A percentile compares a stretch with the other conserved stretches of the same genome.
phyloP scores from a whole-genome alignment of 2,797 vertebrate genomes.

The Sandelia bainsii region DNA sequence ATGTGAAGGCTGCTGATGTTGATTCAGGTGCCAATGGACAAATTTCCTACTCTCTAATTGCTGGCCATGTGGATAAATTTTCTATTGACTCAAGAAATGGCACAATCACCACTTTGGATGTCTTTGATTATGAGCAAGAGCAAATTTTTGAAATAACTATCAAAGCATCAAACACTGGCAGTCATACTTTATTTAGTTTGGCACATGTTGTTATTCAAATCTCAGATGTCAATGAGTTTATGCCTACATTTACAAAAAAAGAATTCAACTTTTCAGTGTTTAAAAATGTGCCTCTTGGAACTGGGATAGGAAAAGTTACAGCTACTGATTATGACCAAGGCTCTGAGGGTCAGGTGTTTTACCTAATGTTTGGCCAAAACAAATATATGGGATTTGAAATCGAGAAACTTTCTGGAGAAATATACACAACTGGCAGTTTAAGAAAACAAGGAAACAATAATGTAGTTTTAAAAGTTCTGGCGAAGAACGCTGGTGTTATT shows the following conservation, averaged over 20 bases:
- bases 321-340: conserved; percentile 83
- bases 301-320: conserved; percentile 75
- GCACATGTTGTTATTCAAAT: conserved; percentile 78
- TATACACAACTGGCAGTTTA: conserved; percentile 77
- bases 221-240: conserved; percentile 82
- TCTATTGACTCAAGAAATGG: conserved; percentile 78
- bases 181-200: conserved; percentile 72
- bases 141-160: conserved; percentile 80
- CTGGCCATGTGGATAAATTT: conserved; percentile 80
- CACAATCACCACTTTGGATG: conserved; percentile 72
- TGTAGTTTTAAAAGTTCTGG: conserved; percentile 75
- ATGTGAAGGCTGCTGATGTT: conserved; percentile 74
- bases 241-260: conserved; percentile 73
- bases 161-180: conserved; percentile 77
- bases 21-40: conserved; percentile 80
- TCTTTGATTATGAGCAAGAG: conserved; percentile 84
- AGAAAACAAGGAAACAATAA: conserved; percentile 75
- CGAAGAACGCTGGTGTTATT: conserved; percentile 83
- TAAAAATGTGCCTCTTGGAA: conserved; percentile 76
- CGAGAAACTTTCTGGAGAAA: conserved; percentile 74
- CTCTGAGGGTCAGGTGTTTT: conserved; percentile 80
- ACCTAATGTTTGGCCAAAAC: conserved; percentile 78
- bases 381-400: conserved; percentile 80
- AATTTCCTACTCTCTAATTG: conserved; percentile 80
- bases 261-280: conserved; percentile 79